These are phyloP conservation scores for Carlito syrichta DNA, from an alignment of 2,113 vertebrate species.

Conservation along the genomic window DNA sequence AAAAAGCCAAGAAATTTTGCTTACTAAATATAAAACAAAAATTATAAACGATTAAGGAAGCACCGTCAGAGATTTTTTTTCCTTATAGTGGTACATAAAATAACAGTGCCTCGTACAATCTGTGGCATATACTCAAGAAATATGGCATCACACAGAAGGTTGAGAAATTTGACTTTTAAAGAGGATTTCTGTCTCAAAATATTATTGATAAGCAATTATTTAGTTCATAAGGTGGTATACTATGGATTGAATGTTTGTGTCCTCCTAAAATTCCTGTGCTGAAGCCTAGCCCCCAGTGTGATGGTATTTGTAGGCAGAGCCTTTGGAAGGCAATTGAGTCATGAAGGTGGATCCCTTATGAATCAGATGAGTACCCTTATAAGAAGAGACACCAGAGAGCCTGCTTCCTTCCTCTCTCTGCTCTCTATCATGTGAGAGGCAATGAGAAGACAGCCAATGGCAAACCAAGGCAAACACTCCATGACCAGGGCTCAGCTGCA, in stretches of 20 bases:
- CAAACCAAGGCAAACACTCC: too few relatives aligned
- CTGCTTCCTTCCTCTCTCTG: background rate
- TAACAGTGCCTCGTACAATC: background rate
- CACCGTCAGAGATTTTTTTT: background rate
- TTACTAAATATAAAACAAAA: background rate
- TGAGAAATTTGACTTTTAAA: background rate
- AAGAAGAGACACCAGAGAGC: background rate
- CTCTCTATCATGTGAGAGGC: background rate
- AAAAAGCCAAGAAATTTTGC: background rate
- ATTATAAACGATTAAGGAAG: background rate
- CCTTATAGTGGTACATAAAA: background rate
- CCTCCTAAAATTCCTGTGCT: background rate
- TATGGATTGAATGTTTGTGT: background rate
- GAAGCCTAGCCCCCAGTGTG: background rate
- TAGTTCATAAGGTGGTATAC: background rate
- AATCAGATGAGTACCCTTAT: background rate
- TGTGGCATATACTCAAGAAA: background rate
- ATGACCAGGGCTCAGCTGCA: too few relatives aligned
- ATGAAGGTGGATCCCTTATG: background rate
- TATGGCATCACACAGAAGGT: background rate
- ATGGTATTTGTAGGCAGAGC: background rate
- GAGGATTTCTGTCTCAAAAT: background rate
- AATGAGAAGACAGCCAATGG: background rate
- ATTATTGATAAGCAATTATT: background rate
- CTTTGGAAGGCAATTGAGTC: background rate